Evolutionary conservation across 2,797 vertebrate species (phyloP).

Genomic region (Tapera naevia): DNA sequence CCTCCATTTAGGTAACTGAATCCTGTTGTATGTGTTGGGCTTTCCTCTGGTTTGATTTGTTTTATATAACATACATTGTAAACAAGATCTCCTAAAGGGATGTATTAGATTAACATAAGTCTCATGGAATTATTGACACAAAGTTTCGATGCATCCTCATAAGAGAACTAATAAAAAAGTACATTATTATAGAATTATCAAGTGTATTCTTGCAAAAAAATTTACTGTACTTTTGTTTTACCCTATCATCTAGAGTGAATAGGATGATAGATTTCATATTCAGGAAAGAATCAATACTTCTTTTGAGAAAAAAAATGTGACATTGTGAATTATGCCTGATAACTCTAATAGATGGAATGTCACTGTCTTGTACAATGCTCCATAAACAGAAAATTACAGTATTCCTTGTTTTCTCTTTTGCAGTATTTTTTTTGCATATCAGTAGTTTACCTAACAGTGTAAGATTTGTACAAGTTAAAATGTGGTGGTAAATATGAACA

Average conservation of each 20-base stretch:
- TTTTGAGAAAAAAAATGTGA: not conserved
- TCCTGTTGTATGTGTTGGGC: not conserved
- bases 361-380: not conserved
- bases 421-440: not conserved
- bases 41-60: not conserved
- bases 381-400: not conserved
- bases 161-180: not conserved
- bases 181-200: not conserved
- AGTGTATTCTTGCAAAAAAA: not conserved
- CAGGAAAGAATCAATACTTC: not conserved
- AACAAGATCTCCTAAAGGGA: not conserved
- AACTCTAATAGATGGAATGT: not conserved
- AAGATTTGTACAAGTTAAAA: not conserved
- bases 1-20: not conserved
- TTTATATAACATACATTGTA: not conserved
- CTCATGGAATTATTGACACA: not conserved
- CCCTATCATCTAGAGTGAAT: not conserved
- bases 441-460: not conserved
- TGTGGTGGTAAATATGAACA: not conserved
- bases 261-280: not conserved
- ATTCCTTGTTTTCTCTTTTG: not conserved
- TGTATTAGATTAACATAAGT: not conserved
- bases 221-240: not conserved
- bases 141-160: not conserved
- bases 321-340: not conserved